phyloP scores from a whole-genome alignment of 2,113 vertebrate species.

The Anolis carolinensis region DNA sequence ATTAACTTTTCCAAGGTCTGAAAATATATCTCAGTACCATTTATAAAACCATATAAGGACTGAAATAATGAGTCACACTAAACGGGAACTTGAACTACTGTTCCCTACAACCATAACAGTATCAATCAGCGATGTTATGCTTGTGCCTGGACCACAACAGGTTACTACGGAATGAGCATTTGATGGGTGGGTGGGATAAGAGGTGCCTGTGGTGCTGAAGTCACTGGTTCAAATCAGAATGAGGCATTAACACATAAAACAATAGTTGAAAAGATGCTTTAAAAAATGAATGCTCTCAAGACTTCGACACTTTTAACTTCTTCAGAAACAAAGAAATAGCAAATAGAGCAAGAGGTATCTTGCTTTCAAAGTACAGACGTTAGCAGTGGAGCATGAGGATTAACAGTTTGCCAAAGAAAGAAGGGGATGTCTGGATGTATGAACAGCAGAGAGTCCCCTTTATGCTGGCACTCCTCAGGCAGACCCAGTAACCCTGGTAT shows the following conservation, averaged over 20 bases:
- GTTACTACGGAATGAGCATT: not conserved
- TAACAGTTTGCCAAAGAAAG: not conserved
- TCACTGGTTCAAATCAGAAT: not conserved
- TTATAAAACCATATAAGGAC: not conserved
- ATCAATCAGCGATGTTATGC: not conserved
- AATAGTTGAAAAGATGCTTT: not conserved
- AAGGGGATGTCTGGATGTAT: not conserved
- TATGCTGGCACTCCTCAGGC: not conserved
- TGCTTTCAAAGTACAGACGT: not conserved
- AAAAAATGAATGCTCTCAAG: not conserved
- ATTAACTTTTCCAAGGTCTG: not conserved
- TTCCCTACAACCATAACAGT: not conserved
- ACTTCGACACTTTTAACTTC: not conserved
- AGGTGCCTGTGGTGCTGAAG: not conserved
- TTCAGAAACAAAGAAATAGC: not conserved
- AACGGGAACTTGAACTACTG: not conserved
- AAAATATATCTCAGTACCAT: too few relatives aligned
- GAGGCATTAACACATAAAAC: not conserved
- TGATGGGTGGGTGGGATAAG: too few relatives aligned
- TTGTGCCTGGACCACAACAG: not conserved
- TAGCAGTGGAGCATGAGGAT: not conserved
- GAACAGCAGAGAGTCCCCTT: not conserved
- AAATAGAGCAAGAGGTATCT: not conserved
- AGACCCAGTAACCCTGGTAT: not conserved
- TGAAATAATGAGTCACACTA: not conserved